Base-by-base conservation (phyloP, 1,140 invertebrate genomes). In the Drosophila santomea region DNA sequence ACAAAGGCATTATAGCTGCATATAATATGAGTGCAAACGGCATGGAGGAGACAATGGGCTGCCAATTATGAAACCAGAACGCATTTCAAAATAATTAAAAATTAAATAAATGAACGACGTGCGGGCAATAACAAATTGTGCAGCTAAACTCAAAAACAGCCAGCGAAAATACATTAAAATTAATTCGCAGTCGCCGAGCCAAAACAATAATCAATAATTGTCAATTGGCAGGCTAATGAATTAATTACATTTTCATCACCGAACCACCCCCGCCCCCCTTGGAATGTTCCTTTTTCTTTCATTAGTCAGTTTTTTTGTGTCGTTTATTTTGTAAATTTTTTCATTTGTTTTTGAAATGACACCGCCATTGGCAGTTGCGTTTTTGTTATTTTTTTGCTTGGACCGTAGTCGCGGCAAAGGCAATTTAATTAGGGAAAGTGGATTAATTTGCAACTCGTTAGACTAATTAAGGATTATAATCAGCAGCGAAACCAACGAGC, bases 391-490 rank as follows among this genome's bases (percentile, higher is more conserved):
- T 60, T 71, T 71, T 32, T 4, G 25, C 25, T 25, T 32, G 32
- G 8, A 8, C 44, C 48, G 15, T 61, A 72, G 55, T 56, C 61
- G 57, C 51, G 64, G 68, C 74, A 64, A 62, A 47, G 68, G 67
- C 80, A 90, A 90, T 91, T 91, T 91, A 91, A 91, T 91, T 91
- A 91, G 85, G 74, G 72, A 91, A 91, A 91, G 90, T 91, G 90
- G 90, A 91, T 91, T 91, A 91, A 91, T 90, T 91, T 90, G 85
- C 90, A 89, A 90, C 85, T 91, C 86, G 85, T 91, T 91, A 91
- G 68, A 84, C 80, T 90, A 91, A 91, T 91, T 91, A 90, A 91
- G 90, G 90, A 91, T 91, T 91, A 90, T 84, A 80, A 74, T 66
- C 82, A 72, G 56, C 67, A 85, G 71, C 50, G 68, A 47, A 59